phyloP scores from a whole-genome alignment of 2,113 vertebrate genomes.

The Mionectes macconnelli region DNA sequence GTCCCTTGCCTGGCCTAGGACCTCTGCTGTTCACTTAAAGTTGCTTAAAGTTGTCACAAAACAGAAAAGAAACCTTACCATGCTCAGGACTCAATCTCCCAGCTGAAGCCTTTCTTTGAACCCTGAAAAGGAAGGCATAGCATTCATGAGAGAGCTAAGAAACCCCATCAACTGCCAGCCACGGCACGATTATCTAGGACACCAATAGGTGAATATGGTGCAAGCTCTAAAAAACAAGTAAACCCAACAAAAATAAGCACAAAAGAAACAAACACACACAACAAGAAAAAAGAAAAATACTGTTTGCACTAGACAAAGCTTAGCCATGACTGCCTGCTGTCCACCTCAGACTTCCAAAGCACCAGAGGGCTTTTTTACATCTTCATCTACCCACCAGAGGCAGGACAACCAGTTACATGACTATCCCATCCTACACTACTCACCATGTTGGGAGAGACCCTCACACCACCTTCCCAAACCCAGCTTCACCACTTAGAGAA shows the following conservation, averaged over 20 bases:
- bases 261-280: background rate
- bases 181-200: background rate
- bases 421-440: background rate
- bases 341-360: background rate
- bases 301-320: background rate
- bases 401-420: background rate
- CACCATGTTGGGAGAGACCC: background rate
- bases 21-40: background rate
- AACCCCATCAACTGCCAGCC: background rate
- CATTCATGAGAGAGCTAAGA: background rate
- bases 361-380: background rate
- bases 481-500: background rate
- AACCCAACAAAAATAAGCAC: background rate
- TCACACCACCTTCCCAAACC: background rate
- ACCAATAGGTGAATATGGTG: background rate
- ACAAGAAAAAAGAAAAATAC: background rate
- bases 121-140: slow-evolving; percentile 66
- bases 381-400: background rate
- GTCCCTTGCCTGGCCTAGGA: background rate
- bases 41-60: background rate
- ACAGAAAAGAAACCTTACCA: slow-evolving; percentile 59
- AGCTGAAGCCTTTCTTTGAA: slow-evolving; percentile 60
- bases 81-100: slow-evolving; percentile 63
- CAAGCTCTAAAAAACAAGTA: background rate
- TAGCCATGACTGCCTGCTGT: background rate